These are phyloP conservation scores for Acholoe squamosa DNA, from an alignment of 2,888 invertebrate genomes.

Conservation along the genomic window DNA sequence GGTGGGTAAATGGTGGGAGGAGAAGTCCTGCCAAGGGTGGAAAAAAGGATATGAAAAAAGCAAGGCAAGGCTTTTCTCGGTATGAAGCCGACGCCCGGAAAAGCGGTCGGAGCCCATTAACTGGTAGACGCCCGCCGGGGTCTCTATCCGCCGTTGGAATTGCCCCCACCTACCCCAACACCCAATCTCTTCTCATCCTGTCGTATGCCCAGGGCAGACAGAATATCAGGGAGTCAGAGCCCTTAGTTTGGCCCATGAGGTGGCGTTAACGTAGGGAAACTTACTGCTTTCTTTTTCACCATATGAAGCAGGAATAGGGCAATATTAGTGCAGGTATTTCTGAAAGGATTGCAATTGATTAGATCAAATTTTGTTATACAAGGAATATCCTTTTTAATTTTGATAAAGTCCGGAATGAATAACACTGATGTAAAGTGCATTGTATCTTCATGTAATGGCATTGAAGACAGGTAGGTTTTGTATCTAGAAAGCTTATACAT, in stretches of 20 bases:
- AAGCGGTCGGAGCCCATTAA: conserved; percentile 32
- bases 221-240: conserved; percentile 7
- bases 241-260: neutral
- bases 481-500: too few species aligned
- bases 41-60: neutral
- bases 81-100: conserved; percentile 29
- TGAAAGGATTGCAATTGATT: too few species aligned
- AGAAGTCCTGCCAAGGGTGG: neutral
- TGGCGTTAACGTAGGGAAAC: neutral
- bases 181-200: neutral
- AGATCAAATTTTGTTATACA: too few species aligned
- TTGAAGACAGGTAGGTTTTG: too few species aligned
- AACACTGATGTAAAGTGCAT: too few species aligned
- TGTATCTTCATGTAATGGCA: too few species aligned
- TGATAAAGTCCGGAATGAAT: too few species aligned
- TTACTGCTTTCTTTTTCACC: too few species aligned
- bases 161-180: neutral
- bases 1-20: neutral
- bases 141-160: neutral
- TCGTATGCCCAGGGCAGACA: neutral
- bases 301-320: too few species aligned
- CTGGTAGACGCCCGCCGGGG: neutral
- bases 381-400: too few species aligned
- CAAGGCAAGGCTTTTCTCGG: conserved; percentile 22
- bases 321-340: too few species aligned